phyloP scores from a whole-genome alignment of 2,888 invertebrate species.

The Podotricha telesiphe region DNA sequence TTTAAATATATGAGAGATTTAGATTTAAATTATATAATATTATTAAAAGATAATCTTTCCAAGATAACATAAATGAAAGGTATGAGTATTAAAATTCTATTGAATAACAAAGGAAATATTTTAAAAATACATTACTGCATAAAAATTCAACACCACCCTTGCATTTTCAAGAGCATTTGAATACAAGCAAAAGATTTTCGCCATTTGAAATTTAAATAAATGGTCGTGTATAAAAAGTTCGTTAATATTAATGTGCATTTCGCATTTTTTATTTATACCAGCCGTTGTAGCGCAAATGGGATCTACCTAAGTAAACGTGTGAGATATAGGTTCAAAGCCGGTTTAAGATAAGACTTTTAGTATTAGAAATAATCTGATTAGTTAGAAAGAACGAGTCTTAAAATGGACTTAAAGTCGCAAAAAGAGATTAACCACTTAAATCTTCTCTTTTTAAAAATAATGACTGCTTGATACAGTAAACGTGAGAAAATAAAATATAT shows the following conservation, averaged over 20 bases:
- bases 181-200: conserved; percentile 16
- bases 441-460: too few relatives aligned
- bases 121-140: conserved; percentile 14
- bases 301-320: too few relatives aligned
- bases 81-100: conserved; percentile 1
- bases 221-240: conserved; percentile 3
- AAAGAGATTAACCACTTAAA: too few relatives aligned
- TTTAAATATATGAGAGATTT: too few relatives aligned
- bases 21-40: too few relatives aligned
- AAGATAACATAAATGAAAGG: neutral
- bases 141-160: neutral
- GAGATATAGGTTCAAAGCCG: neutral
- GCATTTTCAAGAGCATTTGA: conserved; percentile 16
- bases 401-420: too few relatives aligned
- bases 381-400: too few relatives aligned
- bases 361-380: too few relatives aligned
- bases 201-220: conserved; percentile 26
- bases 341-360: neutral
- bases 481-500: too few relatives aligned
- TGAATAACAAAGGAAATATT: neutral
- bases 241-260: conserved; percentile 28
- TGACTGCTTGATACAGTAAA: too few relatives aligned
- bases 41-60: too few relatives aligned
- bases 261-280: conserved; percentile 8
- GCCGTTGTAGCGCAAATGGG: too few relatives aligned